These are phyloP conservation scores for Pycnomerus fuliginosus DNA, from an alignment of 2,888 invertebrate species.

Conservation along the genomic window DNA sequence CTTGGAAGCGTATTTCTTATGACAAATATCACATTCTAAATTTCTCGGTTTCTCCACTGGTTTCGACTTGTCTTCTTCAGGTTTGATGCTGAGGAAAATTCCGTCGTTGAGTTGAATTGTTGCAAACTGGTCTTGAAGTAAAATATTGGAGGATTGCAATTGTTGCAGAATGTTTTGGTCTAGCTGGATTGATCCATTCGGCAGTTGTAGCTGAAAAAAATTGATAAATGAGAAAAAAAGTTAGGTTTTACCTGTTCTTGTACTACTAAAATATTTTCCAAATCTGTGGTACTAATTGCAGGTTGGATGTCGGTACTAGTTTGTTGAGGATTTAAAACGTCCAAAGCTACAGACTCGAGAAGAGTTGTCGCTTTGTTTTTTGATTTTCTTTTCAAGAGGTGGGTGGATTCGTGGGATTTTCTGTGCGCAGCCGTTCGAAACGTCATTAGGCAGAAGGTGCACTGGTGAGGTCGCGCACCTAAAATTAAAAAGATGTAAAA, in stretches of 20 bases:
- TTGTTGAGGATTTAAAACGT: conserved; percentile 10
- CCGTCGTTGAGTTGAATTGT: conserved; percentile 28
- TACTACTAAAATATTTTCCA: conserved; percentile 18
- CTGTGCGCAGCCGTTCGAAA: conserved; percentile 69
- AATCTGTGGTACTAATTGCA: background rate
- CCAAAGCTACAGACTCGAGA: conserved; percentile 20
- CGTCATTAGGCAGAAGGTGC: conserved; percentile 59
- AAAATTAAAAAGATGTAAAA: no score
- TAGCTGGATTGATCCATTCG: conserved; percentile 18
- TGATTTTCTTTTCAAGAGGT: conserved; percentile 36
- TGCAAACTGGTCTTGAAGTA: conserved; percentile 27
- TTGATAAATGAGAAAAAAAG: background rate
- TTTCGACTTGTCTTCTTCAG: no score
- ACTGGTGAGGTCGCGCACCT: conserved; percentile 34
- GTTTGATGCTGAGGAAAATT: conserved; percentile 27
- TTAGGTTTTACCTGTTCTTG: conserved; percentile 11
- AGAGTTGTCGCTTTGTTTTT: conserved; percentile 29
- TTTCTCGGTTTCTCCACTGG: conserved; percentile 22
- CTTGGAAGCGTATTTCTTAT: conserved; percentile 44
- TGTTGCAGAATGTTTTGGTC: conserved; percentile 32
- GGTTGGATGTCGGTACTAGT: background rate
- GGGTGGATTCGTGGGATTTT: conserved; percentile 61
- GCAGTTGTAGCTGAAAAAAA: conserved; percentile 3
- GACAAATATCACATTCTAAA: conserved; percentile 45
- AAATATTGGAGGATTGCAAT: conserved; percentile 27